phyloP scores from a whole-genome alignment of 2,888 invertebrate genomes.

The Catocala nupta region DNA sequence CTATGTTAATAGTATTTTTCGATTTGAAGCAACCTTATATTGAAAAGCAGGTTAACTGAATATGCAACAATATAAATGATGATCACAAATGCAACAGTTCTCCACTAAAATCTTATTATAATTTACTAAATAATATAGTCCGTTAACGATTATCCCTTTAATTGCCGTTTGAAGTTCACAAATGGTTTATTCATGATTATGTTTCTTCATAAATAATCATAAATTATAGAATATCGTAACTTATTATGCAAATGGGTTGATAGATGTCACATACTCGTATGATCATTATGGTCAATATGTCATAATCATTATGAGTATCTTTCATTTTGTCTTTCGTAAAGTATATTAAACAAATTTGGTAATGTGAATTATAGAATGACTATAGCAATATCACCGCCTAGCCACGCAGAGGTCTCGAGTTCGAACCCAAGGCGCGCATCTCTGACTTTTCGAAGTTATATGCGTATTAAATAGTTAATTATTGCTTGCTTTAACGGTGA shows the following conservation, averaged over 20 bases:
- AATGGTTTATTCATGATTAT: conserved; percentile 12
- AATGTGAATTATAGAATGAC: neutral
- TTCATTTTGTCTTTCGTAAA: conserved; percentile 21
- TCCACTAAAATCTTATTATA: conserved; percentile 1
- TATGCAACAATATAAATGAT: conserved; percentile 6
- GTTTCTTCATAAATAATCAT: conserved; percentile 24
- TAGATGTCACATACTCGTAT: conserved; percentile 5
- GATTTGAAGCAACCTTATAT: neutral
- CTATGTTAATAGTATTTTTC: neutral
- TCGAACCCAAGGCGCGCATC: too few species aligned
- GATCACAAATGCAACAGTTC: neutral
- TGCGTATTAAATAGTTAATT: too few species aligned
- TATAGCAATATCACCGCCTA: neutral
- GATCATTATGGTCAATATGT: neutral
- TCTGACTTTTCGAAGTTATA: too few species aligned
- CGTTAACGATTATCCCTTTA: conserved; percentile 21
- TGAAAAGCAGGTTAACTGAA: conserved; percentile 12
- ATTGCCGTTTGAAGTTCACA: conserved; percentile 4
- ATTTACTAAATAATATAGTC: conserved; percentile 17
- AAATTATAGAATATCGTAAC: conserved; percentile 21
- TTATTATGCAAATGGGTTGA: conserved; percentile 15
- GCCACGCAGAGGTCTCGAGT: too few species aligned
- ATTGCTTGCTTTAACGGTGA: too few species aligned
- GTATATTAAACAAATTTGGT: conserved; percentile 2
- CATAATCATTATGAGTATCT: conserved; percentile 3